A percentile compares a stretch with the other conserved stretches of the same genome.
These are phyloP conservation scores for Calameuta filiformis DNA, from an alignment of 2,888 invertebrate genomes.

Conservation along the genomic window DNA sequence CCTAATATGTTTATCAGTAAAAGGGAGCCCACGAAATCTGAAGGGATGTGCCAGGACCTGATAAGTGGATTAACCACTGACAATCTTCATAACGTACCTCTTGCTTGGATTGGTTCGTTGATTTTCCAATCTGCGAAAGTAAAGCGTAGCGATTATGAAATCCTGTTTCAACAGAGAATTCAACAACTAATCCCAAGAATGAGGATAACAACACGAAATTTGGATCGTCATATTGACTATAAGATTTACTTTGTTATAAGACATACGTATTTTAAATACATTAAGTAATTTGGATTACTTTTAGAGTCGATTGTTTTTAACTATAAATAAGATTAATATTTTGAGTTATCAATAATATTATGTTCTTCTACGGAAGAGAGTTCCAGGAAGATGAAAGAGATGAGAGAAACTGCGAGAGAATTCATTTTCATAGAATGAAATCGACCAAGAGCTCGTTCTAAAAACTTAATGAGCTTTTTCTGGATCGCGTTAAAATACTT, in stretches of 20 bases:
- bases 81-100: conserved; percentile 33
- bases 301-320: neutral
- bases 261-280: neutral
- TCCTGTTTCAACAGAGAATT: neutral
- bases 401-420: conserved; percentile 37
- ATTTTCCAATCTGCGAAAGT: conserved; percentile 8
- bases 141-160: neutral
- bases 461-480: conserved; percentile 49
- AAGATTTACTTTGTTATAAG: neutral
- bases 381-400: conserved; percentile 4
- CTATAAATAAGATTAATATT: neutral
- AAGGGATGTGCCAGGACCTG: conserved; percentile 23
- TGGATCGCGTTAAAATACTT: neutral
- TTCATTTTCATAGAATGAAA: conserved; percentile 53
- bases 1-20: conserved; percentile 32
- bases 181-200: neutral
- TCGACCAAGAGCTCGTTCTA: conserved; percentile 46
- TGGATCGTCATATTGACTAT: neutral
- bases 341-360: too few relatives aligned
- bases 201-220: neutral
- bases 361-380: too few relatives aligned
- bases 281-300: neutral
- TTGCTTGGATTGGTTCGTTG: conserved; percentile 17
- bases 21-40: conserved; percentile 6
- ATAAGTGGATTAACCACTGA: conserved; percentile 50